A percentile compares a stretch with the other conserved stretches of the same genome.
Evolutionary conservation across 64 coral and sea anemone genomes (phyloP).

Genomic region (Cladopsammia gracilis): DNA sequence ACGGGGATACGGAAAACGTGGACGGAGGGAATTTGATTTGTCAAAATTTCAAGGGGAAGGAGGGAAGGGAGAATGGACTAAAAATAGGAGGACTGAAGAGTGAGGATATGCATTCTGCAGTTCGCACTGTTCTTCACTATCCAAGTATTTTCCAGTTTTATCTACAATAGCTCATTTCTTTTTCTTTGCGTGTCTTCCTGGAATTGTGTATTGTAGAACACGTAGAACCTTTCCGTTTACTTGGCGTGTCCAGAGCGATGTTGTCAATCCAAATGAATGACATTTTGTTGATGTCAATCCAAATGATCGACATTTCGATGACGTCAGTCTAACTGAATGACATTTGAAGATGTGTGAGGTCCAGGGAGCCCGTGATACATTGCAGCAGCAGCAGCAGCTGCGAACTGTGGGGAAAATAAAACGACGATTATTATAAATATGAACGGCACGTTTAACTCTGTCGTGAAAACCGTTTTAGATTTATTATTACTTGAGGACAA

Average conservation of each 20-base stretch:
- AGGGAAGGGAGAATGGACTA: neutral
- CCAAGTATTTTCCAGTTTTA: slow-evolving; percentile 17
- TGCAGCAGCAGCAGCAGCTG: neutral
- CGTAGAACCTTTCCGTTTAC: neutral
- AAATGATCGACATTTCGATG: neutral
- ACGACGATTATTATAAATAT: neutral
- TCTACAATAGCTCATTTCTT: neutral
- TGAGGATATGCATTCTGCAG: neutral
- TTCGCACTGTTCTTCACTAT: neutral
- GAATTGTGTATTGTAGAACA: neutral
- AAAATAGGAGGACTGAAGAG: neutral
- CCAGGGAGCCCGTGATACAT: slow-evolving; percentile 28
- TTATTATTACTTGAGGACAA: too few relatives aligned
- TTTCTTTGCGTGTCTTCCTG: neutral
- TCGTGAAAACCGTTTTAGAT: neutral
- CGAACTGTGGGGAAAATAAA: neutral
- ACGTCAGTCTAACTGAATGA: slow-evolving; percentile 30
- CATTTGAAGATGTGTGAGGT: slow-evolving; percentile 33
- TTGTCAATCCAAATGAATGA: slow-evolving; percentile 7
- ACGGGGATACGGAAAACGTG: neutral
- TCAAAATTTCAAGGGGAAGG: neutral
- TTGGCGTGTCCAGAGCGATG: neutral
- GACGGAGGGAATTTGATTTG: neutral
- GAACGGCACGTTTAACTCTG: too few relatives aligned
- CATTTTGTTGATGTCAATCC: neutral